Conservation (phyloP, 35 echinoderm and acorn worm genomes). For the Lytechinus pictus region DNA sequence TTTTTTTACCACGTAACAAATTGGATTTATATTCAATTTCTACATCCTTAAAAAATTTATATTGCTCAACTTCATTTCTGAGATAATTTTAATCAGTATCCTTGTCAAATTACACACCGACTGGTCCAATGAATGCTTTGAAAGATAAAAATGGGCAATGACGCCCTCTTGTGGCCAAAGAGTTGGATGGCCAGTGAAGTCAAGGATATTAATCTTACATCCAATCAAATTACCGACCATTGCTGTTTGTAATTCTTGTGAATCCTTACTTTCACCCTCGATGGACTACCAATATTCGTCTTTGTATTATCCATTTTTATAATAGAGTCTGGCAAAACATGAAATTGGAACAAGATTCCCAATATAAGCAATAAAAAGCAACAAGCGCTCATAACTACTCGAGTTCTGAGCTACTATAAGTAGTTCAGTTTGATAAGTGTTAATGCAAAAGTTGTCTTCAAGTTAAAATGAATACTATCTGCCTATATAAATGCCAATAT, state of each 20-base stretch:
- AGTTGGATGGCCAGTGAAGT: not conserved
- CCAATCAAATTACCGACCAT: not conserved
- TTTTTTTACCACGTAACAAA: not conserved
- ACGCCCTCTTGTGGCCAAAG: not conserved
- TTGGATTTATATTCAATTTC: not conserved
- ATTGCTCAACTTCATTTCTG: not conserved
- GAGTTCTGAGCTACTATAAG: too few species aligned
- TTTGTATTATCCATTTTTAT: not conserved
- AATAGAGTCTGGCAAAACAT: too few species aligned
- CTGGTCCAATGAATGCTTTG: not conserved
- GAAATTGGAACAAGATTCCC: too few species aligned
- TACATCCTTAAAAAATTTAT: not conserved
- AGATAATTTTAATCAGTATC: not conserved
- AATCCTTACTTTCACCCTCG: not conserved
- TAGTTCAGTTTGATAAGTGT: too few species aligned
- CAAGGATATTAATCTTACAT: too few species aligned
- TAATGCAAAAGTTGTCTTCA: too few species aligned
- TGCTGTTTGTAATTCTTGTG: not conserved
- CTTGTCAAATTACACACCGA: not conserved
- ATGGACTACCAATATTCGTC: not conserved
- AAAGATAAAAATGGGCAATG: not conserved
- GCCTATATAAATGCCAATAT: too few species aligned
- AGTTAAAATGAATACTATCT: too few species aligned
- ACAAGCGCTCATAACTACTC: too few species aligned
- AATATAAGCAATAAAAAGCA: too few species aligned